A percentile compares a stretch with the other conserved stretches of the same genome.
Conservation (phyloP, 2,113 vertebrate genomes). For the Aegithalos caudatus region DNA sequence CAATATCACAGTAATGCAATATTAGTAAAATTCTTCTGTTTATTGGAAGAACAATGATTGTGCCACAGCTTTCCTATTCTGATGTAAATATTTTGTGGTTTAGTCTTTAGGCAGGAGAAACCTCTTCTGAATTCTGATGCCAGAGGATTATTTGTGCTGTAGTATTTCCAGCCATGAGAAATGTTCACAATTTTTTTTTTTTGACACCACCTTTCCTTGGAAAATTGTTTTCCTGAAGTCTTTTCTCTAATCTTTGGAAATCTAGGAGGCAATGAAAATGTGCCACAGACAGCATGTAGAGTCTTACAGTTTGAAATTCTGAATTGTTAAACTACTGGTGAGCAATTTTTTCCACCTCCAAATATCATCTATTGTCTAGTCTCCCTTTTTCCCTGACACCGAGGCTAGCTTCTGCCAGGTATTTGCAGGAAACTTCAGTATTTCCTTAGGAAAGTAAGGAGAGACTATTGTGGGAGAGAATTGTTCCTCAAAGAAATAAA, state of each 20-base stretch:
- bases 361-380: background rate
- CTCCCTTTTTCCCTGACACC: background rate
- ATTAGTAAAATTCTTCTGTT: background rate
- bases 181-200: background rate
- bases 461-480: background rate
- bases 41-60: background rate
- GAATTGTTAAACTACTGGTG: background rate
- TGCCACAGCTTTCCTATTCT: background rate
- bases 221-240: background rate
- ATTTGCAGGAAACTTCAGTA: background rate
- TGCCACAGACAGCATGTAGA: background rate
- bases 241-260: background rate
- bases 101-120: background rate
- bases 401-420: background rate
- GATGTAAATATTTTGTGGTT: background rate
- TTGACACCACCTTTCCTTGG: background rate
- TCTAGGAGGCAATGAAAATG: background rate
- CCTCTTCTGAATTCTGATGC: background rate
- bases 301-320: background rate
- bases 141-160: background rate
- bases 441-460: background rate
- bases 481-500: background rate
- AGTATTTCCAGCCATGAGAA: background rate
- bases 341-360: background rate
- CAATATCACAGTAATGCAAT: background rate